Conservation (phyloP, 2,888 invertebrate species). For the Rotaria macrura region DNA sequence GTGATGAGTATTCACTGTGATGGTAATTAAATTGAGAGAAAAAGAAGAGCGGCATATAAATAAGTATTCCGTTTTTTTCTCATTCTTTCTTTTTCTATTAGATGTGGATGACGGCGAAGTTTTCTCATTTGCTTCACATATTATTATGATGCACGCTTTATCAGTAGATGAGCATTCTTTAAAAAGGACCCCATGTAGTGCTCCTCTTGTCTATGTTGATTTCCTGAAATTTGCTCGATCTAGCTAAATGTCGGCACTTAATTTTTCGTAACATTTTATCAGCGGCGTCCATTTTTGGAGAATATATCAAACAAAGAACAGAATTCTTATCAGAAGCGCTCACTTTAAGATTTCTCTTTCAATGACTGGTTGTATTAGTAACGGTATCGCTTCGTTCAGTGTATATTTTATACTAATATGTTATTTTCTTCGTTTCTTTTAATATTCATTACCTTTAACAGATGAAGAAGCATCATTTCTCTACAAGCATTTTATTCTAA, state of each 20-base stretch:
- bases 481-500: not conserved
- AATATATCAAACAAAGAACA: no score
- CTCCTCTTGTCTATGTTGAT: no score
- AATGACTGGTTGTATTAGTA: not conserved
- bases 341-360: not conserved
- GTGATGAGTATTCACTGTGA: no score
- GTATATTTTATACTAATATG: not conserved
- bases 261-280: no score
- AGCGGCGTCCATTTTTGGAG: no score
- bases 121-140: not conserved
- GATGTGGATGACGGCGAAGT: not conserved
- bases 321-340: no score
- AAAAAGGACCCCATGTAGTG: no score
- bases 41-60: not conserved
- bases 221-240: no score
- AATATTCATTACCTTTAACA: not conserved
- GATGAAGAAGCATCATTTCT: not conserved
- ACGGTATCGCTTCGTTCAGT: not conserved
- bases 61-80: not conserved
- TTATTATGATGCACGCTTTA: not conserved
- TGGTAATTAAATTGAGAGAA: no score
- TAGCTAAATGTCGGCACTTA: no score
- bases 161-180: not conserved
- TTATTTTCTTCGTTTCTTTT: not conserved
- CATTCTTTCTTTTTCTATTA: not conserved